Conservation (phyloP, 2,797 vertebrate species). For the Anabacerthia variegaticeps region DNA sequence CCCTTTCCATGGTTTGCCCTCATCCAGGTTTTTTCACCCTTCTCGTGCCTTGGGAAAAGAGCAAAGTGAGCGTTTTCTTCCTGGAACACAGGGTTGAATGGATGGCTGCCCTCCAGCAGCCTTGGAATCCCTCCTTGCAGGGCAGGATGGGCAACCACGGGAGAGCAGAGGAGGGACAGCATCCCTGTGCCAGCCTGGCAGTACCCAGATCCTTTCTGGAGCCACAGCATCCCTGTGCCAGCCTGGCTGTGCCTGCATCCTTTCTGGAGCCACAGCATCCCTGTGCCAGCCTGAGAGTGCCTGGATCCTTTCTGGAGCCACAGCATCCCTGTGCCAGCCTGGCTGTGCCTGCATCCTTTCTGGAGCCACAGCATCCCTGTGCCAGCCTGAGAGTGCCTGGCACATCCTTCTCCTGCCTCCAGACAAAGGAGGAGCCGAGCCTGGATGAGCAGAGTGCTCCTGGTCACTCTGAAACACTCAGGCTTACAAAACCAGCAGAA, state of each 20-base stretch:
- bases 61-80: not conserved
- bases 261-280: not conserved
- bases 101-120: not conserved
- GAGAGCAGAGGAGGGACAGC: not conserved
- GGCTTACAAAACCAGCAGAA: not conserved
- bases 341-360: too few species aligned
- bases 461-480: not conserved
- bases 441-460: rapidly evolving
- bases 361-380: not conserved
- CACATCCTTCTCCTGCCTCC: not conserved
- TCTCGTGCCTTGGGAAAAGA: not conserved
- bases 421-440: not conserved
- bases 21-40: not conserved
- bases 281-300: not conserved
- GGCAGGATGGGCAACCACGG: rapidly evolving
- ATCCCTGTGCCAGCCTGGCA: not conserved
- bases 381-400: not conserved
- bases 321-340: too few species aligned
- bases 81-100: not conserved
- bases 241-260: too few species aligned
- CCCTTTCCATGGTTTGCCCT: not conserved
- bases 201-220: not conserved
- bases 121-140: not conserved
- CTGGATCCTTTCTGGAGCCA: not conserved
- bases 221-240: not conserved